Base-by-base conservation (phyloP, 1,140 invertebrate genomes). In the Drosophila sucinea region DNA sequence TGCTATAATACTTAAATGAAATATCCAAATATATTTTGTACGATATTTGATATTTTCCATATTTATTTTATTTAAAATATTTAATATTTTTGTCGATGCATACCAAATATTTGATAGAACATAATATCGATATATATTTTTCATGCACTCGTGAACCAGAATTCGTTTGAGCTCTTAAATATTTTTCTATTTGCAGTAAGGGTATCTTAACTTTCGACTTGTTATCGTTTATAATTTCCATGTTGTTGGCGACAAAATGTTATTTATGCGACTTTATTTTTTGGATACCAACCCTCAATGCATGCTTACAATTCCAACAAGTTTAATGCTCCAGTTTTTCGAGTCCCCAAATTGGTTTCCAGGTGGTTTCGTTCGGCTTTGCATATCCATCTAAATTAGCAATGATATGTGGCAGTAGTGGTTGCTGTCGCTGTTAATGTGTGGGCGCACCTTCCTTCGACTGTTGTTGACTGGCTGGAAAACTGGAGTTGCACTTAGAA, bases 401-500 rank as follows among this genome's bases (percentile, higher is more conserved):
- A 54, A 72, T 72, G 73, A 67, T 67, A 66, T 74, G 60, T 61
- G 66, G 65, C 11, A 55, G 56, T 58, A 65, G 73, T 72, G 57
- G 62, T 35, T 23, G 56, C 40, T 51, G 35, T 60, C 65, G 35
- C 41, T 61, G 8, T 62, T 65, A 63, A 60, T 62, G 35, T 68
- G 79, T 82, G 79, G 79, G 79, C 80, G 71, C 75, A 70, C 80
- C 79, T 82, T 82, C 56, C 11, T 55, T 23, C 17, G 17, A 27
- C 33, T 10, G 27, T 23, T 33, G 32, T 23, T 33, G 62, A 81
- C 44, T 63, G 67, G 41, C 41, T 44, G 41, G 7, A 73, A 73
- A 58, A 51, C 47, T 62, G 57, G 5, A 32, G 62, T 35, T 83
- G 80, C 80, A 83, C 76, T 83, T 83, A 67, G 57, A 76, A 77